A percentile compares a stretch with the other conserved stretches of the same genome.
These are phyloP conservation scores for Dendrophyllia cribrosa DNA, from an alignment of 64 coral and sea anemone species.

Conservation along the genomic window DNA sequence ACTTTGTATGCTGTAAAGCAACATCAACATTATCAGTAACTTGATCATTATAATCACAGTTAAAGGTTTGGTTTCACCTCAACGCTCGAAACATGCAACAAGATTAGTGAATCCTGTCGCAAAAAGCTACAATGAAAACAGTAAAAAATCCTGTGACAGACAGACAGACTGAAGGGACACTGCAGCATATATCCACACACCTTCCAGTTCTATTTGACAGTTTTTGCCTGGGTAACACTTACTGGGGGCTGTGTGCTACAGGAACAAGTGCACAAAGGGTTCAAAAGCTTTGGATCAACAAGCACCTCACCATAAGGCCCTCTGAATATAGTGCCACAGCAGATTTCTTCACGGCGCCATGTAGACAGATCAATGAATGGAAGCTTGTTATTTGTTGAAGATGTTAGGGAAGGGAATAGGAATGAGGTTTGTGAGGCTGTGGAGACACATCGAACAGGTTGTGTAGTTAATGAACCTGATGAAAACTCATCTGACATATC, in stretches of 20 bases:
- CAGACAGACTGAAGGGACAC: not conserved
- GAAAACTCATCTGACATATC: constrained; percentile 81
- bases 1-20: no score
- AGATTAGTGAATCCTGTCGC: not conserved
- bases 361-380: constrained; percentile 96
- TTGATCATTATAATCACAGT: no score
- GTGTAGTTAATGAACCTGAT: constrained; percentile 30
- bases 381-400: constrained; percentile 78
- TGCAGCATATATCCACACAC: not conserved
- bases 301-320: constrained; percentile 96
- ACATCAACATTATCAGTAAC: no score
- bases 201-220: not conserved
- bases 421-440: constrained; percentile 96
- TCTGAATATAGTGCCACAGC: constrained; percentile 97
- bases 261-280: constrained; percentile 92
- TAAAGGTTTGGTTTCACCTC: not conserved
- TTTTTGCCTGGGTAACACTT: not conserved
- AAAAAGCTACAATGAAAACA: not conserved
- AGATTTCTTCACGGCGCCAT: constrained; percentile 97
- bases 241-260: constrained; percentile 27
- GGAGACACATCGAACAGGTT: constrained; percentile 64
- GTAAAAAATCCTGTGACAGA: not conserved
- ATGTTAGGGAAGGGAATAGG: constrained; percentile 81
- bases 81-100: not conserved
- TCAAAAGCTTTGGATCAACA: constrained; percentile 95